Percentiles rank a stretch among this genome's conserved stretches.
These are phyloP conservation scores for Axis porcinus DNA, from an alignment of 2,113 vertebrate species.

Conservation along the genomic window DNA sequence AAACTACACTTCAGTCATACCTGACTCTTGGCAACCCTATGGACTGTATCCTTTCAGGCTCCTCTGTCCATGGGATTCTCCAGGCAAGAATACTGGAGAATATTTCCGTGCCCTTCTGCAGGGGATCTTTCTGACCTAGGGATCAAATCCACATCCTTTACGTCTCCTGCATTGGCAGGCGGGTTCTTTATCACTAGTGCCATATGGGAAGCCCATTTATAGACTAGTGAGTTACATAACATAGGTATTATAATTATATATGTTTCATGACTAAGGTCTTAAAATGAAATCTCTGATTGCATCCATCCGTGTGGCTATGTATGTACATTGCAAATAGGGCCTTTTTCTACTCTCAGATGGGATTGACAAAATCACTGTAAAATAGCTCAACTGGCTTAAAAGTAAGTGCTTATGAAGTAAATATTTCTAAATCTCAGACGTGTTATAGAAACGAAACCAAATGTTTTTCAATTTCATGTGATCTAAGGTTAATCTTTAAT, in stretches of 20 bases:
- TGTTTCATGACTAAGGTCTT: not conserved
- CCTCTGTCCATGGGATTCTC: not conserved
- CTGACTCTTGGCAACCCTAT: not conserved
- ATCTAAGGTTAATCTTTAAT: not conserved
- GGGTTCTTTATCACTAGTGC: not conserved
- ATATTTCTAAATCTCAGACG: not conserved
- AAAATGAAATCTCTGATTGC: not conserved
- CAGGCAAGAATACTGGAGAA: not conserved
- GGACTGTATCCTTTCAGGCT: not conserved
- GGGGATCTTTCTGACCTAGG: not conserved
- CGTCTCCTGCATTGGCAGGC: fast-evolving
- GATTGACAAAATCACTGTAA: not conserved
- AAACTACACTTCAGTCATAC: not conserved
- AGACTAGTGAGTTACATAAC: not conserved
- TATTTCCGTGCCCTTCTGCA: not conserved
- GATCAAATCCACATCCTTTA: not conserved
- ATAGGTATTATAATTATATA: not conserved
- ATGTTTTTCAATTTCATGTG: not conserved
- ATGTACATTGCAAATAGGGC: not conserved
- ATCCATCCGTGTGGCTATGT: not conserved
- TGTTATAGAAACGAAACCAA: not conserved
- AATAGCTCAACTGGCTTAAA: not conserved
- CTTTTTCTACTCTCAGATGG: not conserved
- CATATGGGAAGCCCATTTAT: not conserved
- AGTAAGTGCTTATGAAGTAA: not conserved